These are phyloP conservation scores for Cheilosia urbana DNA, from an alignment of 2,888 invertebrate species.

Conservation along the genomic window DNA sequence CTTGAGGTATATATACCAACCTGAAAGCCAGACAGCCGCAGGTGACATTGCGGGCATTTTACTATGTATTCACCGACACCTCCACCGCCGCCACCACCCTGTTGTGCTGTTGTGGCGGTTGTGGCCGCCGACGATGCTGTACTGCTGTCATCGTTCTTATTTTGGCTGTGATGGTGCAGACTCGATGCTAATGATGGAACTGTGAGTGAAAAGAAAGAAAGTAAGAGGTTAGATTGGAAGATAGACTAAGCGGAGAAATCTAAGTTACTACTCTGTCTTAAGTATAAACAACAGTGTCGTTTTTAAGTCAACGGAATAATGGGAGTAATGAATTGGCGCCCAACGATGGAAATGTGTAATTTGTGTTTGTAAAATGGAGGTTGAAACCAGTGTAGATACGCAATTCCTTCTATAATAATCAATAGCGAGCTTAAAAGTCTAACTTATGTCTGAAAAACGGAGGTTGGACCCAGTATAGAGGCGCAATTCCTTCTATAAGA, in stretches of 20 bases:
- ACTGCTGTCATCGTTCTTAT: slow-evolving; percentile 79
- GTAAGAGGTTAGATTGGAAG: slow-evolving; percentile 31
- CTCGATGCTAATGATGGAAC: slow-evolving; percentile 83
- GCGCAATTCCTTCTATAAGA: too few relatives aligned
- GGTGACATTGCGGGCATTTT: slow-evolving; percentile 84
- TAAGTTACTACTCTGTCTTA: too few relatives aligned
- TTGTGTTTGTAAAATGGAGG: too few relatives aligned
- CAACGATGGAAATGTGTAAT: background rate
- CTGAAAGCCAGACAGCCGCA: slow-evolving; percentile 83
- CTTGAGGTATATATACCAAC: slow-evolving; percentile 73
- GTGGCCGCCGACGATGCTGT: slow-evolving; percentile 78
- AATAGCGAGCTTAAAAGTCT: background rate
- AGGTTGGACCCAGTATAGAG: too few relatives aligned
- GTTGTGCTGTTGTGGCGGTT: slow-evolving; percentile 76
- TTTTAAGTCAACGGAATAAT: background rate
- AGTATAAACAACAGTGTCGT: too few relatives aligned
- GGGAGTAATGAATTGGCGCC: background rate
- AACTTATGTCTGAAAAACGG: too few relatives aligned
- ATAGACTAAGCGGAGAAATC: too few relatives aligned
- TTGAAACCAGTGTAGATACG: too few relatives aligned
- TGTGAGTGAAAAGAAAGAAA: slow-evolving; percentile 71
- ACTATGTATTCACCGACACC: slow-evolving; percentile 81
- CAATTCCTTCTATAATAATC: too few relatives aligned
- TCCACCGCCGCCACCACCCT: slow-evolving; percentile 77
- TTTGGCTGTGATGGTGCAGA: slow-evolving; percentile 82